Base-by-base conservation (phyloP, 2,888 invertebrate species). In the Tetropium fuscum region DNA sequence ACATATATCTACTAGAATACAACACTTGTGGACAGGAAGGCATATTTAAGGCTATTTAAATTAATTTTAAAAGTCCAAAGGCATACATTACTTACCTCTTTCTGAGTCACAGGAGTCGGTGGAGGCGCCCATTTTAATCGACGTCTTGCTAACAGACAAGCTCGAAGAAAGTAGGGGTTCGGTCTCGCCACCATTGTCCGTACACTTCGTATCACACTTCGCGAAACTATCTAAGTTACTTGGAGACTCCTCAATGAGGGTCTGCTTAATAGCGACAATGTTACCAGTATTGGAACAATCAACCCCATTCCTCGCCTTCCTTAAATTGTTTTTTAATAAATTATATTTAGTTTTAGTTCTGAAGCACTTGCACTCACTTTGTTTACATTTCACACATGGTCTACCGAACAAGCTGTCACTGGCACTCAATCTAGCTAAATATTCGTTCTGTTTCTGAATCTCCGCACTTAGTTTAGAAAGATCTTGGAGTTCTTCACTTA, bases 391-490 rank as follows among this genome's bases (percentile, higher is more conserved):
- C 20, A 63, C 49, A 51, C 84, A 82, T 27, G 68, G 82, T 27
- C 68, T 72, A 41, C 66, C 70, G 53, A 74, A 78, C 57, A 75
- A 68, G 57, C 70, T 74, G 63, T 81, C 80, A 71, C 83, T 83
- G 30, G 85, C 85, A 69, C 85, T 87, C 57, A 87, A 75, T 51
- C 84, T 83, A 2, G 86, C 83, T 55, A 87, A 82, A 69, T 85
- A 87, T 78, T 86, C 86, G 71, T 84, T 83, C 68, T 86, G 85
- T 70, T 87, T 87, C 63, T 86, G 85, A 30, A 87, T 81, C 71
- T 87, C 87, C 20, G 84, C 83, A 67, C 84, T 86, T 7, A 87
- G 74, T 75, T 87, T 87, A 48, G 84, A 86, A 38, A 87, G 77
- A 47, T 85, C 85, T 67, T 86, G 82, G 65, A 86, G 81, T 75